phyloP scores from a whole-genome alignment of 2,888 invertebrate species.

The Yponomeuta cagnagella region DNA sequence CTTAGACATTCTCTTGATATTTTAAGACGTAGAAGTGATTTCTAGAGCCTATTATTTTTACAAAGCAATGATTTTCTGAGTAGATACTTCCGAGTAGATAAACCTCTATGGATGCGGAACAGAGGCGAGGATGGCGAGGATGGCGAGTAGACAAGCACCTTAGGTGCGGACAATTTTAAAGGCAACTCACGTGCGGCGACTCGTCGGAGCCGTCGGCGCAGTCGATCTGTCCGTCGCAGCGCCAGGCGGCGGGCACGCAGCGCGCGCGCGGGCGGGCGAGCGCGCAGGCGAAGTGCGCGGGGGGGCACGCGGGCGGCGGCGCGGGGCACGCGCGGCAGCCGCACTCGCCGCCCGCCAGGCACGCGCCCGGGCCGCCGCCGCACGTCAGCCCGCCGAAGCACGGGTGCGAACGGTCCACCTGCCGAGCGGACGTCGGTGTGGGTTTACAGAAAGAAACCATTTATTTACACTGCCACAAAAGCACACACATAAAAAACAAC shows the following conservation, averaged over 20 bases:
- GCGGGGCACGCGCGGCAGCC: conserved; percentile 77
- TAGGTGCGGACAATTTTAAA: neutral
- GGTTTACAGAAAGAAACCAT: neutral
- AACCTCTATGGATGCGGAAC: no score
- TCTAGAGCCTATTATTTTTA: neutral
- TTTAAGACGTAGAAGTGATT: neutral
- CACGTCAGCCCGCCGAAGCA: conserved; percentile 48
- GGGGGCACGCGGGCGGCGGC: conserved; percentile 42
- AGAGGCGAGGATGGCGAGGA: no score
- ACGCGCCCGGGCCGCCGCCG: conserved; percentile 31
- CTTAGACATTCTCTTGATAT: neutral
- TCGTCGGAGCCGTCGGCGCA: conserved; percentile 88
- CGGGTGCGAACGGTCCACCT: conserved; percentile 72
- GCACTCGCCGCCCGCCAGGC: conserved; percentile 76
- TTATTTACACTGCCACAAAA: neutral
- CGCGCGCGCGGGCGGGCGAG: conserved; percentile 65
- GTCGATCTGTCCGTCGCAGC: conserved; percentile 87
- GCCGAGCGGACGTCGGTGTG: conserved; percentile 13
- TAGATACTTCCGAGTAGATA: neutral
- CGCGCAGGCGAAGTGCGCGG: conserved; percentile 75
- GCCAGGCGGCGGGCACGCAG: conserved; percentile 16
- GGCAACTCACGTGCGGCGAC: conserved; percentile 16
- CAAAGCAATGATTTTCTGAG: neutral
- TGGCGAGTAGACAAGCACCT: no score
- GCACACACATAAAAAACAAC: no score